A percentile compares a stretch with the other conserved stretches of the same genome.
phyloP scores from a whole-genome alignment of 2,888 invertebrate species.

The Muschampia staudingeri region DNA sequence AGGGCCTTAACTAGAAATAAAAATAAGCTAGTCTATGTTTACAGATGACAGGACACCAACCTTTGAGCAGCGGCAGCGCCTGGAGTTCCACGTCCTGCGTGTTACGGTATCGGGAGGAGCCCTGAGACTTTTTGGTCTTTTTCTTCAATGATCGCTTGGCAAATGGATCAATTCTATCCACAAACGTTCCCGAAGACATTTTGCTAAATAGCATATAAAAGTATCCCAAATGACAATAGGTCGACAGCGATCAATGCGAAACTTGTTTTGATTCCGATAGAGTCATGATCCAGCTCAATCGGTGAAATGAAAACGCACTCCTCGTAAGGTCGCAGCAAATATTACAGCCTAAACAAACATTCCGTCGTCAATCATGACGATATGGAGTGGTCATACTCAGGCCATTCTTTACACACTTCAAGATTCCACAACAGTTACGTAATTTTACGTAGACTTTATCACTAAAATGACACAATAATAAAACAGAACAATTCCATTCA shows the following conservation, averaged over 20 bases:
- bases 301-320: slow-evolving; percentile 89
- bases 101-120: slow-evolving; percentile 99
- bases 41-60: slow-evolving; percentile 89
- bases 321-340: slow-evolving; percentile 88
- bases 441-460: slow-evolving; percentile 90
- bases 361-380: slow-evolving; percentile 91
- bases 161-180: slow-evolving; percentile 99
- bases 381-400: slow-evolving; percentile 91
- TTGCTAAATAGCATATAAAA: slow-evolving; percentile 85
- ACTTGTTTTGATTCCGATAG: slow-evolving; percentile 89
- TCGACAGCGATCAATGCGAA: slow-evolving; percentile 89
- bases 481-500: slow-evolving; percentile 89
- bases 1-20: not conserved
- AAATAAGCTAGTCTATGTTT: not conserved
- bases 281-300: slow-evolving; percentile 90
- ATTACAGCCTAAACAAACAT: slow-evolving; percentile 91
- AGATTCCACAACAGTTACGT: slow-evolving; percentile 91
- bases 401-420: slow-evolving; percentile 90
- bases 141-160: slow-evolving; percentile 99
- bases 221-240: slow-evolving; percentile 89
- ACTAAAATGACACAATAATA: slow-evolving; percentile 90
- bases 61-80: slow-evolving; percentile 99
- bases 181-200: slow-evolving; percentile 97
- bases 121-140: slow-evolving; percentile 99
- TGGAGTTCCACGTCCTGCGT: slow-evolving; percentile 99